phyloP scores from a whole-genome alignment of 2,888 invertebrate genomes.

The Byasa hedistus region DNA sequence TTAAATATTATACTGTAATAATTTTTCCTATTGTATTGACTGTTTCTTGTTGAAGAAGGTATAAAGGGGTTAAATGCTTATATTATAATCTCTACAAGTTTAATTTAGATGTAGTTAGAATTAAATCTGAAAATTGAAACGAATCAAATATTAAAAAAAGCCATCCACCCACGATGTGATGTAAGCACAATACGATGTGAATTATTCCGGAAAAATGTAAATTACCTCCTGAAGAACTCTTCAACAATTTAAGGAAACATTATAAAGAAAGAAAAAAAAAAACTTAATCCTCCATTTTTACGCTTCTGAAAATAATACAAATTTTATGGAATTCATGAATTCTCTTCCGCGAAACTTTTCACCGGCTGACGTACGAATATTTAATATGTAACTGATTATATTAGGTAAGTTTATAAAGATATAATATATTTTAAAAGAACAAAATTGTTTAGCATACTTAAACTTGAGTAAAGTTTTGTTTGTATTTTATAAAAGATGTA shows the following conservation, averaged over 20 bases:
- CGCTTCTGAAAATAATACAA: slow-evolving; percentile 14
- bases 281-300: slow-evolving; percentile 9
- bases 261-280: slow-evolving; percentile 8
- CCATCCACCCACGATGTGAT: background rate
- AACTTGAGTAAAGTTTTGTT: background rate
- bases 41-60: too few species aligned
- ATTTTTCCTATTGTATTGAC: too few species aligned
- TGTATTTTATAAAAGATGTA: background rate
- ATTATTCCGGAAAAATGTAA: slow-evolving; percentile 2
- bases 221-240: too few species aligned
- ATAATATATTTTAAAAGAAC: background rate
- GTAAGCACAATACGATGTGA: background rate
- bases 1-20: too few species aligned
- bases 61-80: too few species aligned
- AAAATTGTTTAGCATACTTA: background rate
- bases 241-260: slow-evolving; percentile 9
- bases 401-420: slow-evolving; percentile 1
- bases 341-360: slow-evolving; percentile 8
- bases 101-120: too few species aligned
- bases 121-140: too few species aligned
- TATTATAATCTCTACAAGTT: too few species aligned
- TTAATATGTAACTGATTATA: slow-evolving; percentile 4
- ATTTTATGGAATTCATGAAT: slow-evolving; percentile 8
- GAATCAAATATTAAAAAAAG: too few species aligned
- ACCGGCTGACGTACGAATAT: slow-evolving; percentile 16